phyloP scores from a whole-genome alignment of 2,888 invertebrate genomes.

The Machimus atricapillus region DNA sequence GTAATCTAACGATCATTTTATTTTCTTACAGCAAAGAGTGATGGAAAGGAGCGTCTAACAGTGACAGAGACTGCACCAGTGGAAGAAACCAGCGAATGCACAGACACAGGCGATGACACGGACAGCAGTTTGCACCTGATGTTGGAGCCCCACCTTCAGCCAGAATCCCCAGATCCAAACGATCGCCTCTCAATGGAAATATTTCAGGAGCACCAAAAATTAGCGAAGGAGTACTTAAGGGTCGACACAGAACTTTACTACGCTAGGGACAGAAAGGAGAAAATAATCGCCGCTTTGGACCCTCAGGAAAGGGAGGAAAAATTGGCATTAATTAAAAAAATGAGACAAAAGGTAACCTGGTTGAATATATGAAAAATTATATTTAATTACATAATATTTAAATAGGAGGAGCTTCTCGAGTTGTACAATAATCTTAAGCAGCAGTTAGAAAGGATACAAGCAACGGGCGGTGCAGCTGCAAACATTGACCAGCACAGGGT shows the following conservation, averaged over 20 bases:
- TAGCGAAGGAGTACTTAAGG: slow-evolving; percentile 87
- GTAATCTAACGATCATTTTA: not conserved
- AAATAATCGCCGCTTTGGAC: slow-evolving; percentile 67
- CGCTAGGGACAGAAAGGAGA: slow-evolving; percentile 78
- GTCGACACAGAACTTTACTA: slow-evolving; percentile 87
- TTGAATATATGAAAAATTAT: not conserved
- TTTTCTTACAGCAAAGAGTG: slow-evolving; percentile 57
- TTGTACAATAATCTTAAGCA: slow-evolving; percentile 58
- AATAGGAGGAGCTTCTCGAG: slow-evolving; percentile 56
- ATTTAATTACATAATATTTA: not conserved
- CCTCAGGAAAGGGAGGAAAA: slow-evolving; percentile 57
- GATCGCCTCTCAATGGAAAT: slow-evolving; percentile 82
- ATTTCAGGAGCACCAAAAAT: slow-evolving; percentile 86
- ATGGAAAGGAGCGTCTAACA: slow-evolving; percentile 60
- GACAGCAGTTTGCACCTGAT: slow-evolving; percentile 72
- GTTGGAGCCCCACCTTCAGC: slow-evolving; percentile 81
- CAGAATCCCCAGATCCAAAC: slow-evolving; percentile 81
- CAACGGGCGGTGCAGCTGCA: slow-evolving; percentile 47
- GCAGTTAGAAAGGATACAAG: slow-evolving; percentile 55
- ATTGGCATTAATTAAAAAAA: slow-evolving; percentile 57
- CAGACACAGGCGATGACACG: slow-evolving; percentile 52
- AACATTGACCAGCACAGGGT: not conserved
- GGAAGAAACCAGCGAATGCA: slow-evolving; percentile 5
- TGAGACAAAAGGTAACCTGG: slow-evolving; percentile 57
- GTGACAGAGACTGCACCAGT: slow-evolving; percentile 59